phyloP scores from a whole-genome alignment of 2,888 invertebrate genomes.

The Xanthorhoe designata region DNA sequence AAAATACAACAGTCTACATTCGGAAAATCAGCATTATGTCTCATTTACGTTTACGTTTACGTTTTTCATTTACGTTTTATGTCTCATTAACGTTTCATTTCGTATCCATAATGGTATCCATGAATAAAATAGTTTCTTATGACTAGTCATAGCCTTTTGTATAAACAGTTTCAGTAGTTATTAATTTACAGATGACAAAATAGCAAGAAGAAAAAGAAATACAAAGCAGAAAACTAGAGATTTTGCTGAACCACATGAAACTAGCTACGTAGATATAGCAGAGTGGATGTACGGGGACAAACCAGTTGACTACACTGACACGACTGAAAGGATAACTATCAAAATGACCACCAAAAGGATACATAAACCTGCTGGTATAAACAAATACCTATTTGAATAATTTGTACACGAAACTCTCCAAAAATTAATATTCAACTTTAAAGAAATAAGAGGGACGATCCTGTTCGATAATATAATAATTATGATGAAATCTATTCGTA shows the following conservation, averaged over 20 bases:
- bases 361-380: conserved; percentile 2
- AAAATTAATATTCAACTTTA: too few relatives aligned
- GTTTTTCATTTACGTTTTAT: too few relatives aligned
- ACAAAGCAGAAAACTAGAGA: conserved; percentile 18
- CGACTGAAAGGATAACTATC: background rate
- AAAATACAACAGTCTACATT: too few relatives aligned
- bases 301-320: conserved; percentile 5
- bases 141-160: too few relatives aligned
- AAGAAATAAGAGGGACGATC: too few relatives aligned
- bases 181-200: conserved; percentile 39
- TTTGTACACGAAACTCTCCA: background rate
- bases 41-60: too few relatives aligned
- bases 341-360: background rate
- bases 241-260: conserved; percentile 15
- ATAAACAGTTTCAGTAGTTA: background rate
- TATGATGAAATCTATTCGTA: background rate
- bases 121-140: too few relatives aligned
- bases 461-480: background rate
- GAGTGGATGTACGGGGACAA: conserved; percentile 55
- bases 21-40: too few relatives aligned
- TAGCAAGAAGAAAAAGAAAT: conserved; percentile 49
- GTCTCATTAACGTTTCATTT: too few relatives aligned
- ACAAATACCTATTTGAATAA: background rate
- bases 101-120: too few relatives aligned
- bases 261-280: conserved; percentile 47